phyloP scores from a whole-genome alignment of 2,888 invertebrate species.

The Sarcophaga rosellei region DNA sequence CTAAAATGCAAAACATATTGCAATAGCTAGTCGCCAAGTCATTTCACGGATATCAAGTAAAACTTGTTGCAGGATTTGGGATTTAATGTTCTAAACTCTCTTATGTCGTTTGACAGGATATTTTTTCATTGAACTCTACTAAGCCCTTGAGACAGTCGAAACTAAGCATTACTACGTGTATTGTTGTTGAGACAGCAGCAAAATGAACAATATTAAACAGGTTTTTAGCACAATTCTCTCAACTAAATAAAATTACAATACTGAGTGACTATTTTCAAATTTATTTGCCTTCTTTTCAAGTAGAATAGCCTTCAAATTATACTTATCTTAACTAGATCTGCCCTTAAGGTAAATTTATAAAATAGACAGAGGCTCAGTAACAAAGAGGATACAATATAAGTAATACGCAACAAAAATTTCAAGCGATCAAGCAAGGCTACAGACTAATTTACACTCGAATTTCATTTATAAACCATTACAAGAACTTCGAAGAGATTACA shows the following conservation, averaged over 20 bases:
- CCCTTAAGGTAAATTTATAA: neutral
- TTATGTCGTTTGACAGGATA: conserved; percentile 58
- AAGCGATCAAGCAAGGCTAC: no score
- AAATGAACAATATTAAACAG: neutral
- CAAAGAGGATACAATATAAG: no score
- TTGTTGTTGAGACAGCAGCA: neutral
- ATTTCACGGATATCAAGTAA: conserved; percentile 42
- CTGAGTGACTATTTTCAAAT: neutral
- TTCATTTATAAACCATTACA: no score
- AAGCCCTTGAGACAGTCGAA: conserved; percentile 57
- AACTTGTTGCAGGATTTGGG: conserved; percentile 10
- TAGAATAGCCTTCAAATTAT: conserved; percentile 12
- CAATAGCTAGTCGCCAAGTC: conserved; percentile 1
- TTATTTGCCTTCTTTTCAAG: neutral
- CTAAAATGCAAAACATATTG: conserved; percentile 58
- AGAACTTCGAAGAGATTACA: no score
- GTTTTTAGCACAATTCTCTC: neutral
- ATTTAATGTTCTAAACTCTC: conserved; percentile 17
- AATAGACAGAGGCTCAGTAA: neutral
- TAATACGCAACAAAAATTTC: no score
- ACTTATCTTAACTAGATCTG: neutral
- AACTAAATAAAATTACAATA: neutral
- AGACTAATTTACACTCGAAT: no score
- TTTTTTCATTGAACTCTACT: conserved; percentile 26
- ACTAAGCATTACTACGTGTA: conserved; percentile 18